Conservation (phyloP, 2,113 vertebrate species). For the Crypturellus undulatus region DNA sequence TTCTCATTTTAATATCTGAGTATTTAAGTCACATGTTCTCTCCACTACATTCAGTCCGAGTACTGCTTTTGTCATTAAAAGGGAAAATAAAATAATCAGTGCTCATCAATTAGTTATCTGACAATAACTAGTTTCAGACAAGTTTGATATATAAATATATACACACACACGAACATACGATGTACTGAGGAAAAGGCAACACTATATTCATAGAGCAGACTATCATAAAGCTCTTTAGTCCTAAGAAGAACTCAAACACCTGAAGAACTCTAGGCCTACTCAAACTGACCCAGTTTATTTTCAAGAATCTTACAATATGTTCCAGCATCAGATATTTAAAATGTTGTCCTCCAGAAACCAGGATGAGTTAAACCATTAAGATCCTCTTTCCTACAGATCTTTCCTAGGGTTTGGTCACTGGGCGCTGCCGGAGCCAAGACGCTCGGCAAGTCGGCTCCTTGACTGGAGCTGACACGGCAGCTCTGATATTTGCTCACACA, state of each 20-base stretch:
- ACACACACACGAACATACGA: accelerated
- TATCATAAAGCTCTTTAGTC: neutral
- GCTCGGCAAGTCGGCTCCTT: constrained; percentile 6
- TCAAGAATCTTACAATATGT: neutral
- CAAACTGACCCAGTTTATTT: neutral
- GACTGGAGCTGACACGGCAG: constrained; percentile 9
- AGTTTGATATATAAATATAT: neutral
- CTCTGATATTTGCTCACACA: constrained; percentile 64
- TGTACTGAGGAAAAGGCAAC: neutral
- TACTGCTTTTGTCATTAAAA: neutral
- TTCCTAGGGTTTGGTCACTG: neutral
- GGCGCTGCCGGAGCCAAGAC: neutral
- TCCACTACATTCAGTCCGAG: neutral
- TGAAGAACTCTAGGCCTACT: neutral
- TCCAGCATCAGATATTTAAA: neutral
- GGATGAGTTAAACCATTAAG: neutral
- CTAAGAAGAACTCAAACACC: neutral
- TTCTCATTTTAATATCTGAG: neutral
- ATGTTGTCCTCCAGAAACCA: constrained; percentile 9
- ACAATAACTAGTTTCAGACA: neutral
- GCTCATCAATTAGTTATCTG: neutral
- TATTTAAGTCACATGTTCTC: neutral
- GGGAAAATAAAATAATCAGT: neutral
- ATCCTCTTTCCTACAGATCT: neutral
- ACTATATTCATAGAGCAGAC: neutral